These are phyloP conservation scores for Tanypteryx hageni DNA, from an alignment of 2,888 invertebrate genomes.

Conservation along the genomic window DNA sequence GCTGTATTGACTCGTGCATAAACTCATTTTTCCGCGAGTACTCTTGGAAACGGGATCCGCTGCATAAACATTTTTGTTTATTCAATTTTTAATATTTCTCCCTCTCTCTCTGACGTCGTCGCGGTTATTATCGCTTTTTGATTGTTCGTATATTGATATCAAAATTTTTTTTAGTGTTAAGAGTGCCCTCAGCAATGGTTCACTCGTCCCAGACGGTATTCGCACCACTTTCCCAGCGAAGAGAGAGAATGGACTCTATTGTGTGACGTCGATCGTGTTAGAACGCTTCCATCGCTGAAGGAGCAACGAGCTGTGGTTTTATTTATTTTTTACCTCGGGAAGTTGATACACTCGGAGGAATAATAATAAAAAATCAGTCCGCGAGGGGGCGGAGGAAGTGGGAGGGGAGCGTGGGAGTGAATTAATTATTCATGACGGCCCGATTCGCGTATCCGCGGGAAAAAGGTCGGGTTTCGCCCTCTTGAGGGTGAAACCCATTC, in stretches of 20 bases:
- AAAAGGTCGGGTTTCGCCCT: not conserved
- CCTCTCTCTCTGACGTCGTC: too few species aligned
- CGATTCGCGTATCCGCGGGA: not conserved
- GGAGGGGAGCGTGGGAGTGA: not conserved
- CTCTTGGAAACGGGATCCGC: too few species aligned
- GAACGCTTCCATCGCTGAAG: not conserved
- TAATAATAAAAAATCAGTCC: not conserved
- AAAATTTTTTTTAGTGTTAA: too few species aligned
- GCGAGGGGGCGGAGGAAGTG: not conserved
- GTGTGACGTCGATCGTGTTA: not conserved
- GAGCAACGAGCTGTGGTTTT: not conserved
- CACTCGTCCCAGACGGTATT: too few species aligned
- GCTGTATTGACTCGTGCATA: too few species aligned
- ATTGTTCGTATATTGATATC: too few species aligned
- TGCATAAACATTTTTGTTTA: too few species aligned
- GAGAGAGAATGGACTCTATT: not conserved
- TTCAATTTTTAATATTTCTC: too few species aligned
- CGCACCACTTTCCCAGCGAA: too few species aligned
- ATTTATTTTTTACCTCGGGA: not conserved
- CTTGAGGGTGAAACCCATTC: not conserved
- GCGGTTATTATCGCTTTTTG: too few species aligned
- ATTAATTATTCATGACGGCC: constrained; percentile 15
- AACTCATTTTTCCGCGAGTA: too few species aligned
- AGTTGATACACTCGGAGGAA: not conserved
- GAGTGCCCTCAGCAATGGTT: too few species aligned